Percentiles rank a stretch among this genome's conserved stretches.
Conservation (phyloP, 2,888 invertebrate species). For the Cancer borealis region DNA sequence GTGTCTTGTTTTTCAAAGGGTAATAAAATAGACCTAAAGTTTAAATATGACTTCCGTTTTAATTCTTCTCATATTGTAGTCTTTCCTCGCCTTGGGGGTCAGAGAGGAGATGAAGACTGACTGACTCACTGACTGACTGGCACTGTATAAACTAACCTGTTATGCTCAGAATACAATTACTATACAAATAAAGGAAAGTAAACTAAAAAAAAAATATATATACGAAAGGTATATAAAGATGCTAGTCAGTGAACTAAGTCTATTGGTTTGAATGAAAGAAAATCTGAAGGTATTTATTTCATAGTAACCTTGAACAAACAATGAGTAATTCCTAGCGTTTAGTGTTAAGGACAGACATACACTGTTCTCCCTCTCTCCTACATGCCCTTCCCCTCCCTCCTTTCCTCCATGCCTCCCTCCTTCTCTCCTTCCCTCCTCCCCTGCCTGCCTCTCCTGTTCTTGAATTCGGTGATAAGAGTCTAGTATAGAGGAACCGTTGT, state of each 20-base stretch:
- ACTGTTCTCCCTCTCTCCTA: background rate
- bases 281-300: background rate
- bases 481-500: background rate
- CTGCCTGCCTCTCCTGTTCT: background rate
- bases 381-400: background rate
- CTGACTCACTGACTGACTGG: too few relatives aligned
- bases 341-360: background rate
- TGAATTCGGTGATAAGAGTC: background rate
- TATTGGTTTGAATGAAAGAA: background rate
- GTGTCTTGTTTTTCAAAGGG: background rate
- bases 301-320: background rate
- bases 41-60: background rate
- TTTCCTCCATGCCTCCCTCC: background rate
- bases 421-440: background rate
- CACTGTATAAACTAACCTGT: too few relatives aligned
- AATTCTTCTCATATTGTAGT: background rate
- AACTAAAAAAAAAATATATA: too few relatives aligned
- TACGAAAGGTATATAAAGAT: background rate
- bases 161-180: too few relatives aligned
- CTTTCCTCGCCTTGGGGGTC: background rate
- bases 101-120: too few relatives aligned
- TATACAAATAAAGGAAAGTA: too few relatives aligned
- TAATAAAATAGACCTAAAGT: background rate
- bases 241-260: background rate
- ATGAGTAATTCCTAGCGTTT: background rate